phyloP scores from a whole-genome alignment of 2,113 vertebrate species.

The Serilophus lunatus region DNA sequence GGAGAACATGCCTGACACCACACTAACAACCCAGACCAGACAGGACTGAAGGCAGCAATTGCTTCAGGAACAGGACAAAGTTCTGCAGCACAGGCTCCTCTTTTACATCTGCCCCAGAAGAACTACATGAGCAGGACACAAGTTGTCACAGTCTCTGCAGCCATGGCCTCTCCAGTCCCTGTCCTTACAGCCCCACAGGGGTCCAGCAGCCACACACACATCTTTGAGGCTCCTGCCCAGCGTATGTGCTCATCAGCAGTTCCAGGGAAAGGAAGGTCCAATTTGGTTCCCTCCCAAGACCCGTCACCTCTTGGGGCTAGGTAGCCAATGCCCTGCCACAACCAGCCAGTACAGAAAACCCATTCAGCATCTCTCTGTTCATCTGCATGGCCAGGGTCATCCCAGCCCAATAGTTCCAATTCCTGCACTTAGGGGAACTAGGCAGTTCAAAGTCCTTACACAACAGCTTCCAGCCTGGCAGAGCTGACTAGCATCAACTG shows the following conservation, averaged over 20 bases:
- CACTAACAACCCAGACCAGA: neutral
- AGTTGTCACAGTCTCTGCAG: neutral
- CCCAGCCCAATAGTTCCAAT: neutral
- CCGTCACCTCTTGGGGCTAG: neutral
- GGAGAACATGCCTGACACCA: neutral
- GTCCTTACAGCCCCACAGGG: neutral
- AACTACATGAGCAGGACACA: neutral
- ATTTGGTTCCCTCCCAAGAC: neutral
- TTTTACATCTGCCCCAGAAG: neutral
- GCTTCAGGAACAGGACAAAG: neutral
- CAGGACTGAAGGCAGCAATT: neutral
- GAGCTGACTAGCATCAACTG: neutral
- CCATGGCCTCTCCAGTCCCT: neutral
- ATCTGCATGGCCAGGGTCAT: neutral
- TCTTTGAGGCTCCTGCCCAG: neutral
- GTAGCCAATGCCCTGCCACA: neutral
- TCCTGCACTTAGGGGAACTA: neutral
- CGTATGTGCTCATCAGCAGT: neutral
- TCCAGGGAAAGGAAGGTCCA: neutral
- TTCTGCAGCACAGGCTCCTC: neutral
- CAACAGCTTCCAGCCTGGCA: neutral
- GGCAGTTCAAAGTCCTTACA: neutral
- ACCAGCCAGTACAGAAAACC: neutral
- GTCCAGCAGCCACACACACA: fast-evolving
- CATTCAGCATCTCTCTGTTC: neutral